Evolutionary conservation across 2,888 invertebrate genomes (phyloP).

Genomic region (Thymelicus acteon): DNA sequence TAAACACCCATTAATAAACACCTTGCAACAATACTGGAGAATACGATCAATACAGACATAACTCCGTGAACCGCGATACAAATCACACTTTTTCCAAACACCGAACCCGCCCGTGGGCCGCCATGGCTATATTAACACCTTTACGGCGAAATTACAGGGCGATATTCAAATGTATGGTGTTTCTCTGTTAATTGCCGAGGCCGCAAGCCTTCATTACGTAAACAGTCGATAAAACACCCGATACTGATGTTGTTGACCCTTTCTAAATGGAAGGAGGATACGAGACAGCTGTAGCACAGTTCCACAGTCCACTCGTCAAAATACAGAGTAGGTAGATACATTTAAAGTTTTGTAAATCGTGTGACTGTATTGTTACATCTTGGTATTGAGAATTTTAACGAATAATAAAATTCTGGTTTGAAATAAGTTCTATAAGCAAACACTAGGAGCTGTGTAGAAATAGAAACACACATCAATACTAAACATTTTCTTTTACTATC

Average conservation of each 20-base stretch:
- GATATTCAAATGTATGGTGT: slow-evolving; percentile 50
- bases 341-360: not conserved
- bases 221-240: slow-evolving; percentile 32
- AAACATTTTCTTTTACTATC: no score
- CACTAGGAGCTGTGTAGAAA: no score
- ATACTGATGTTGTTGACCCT: slow-evolving; percentile 9
- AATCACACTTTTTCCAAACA: slow-evolving; percentile 37
- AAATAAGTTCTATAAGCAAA: no score
- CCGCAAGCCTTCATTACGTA: slow-evolving; percentile 38
- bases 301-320: not conserved
- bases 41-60: slow-evolving; percentile 24
- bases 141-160: slow-evolving; percentile 50
- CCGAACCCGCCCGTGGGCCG: slow-evolving; percentile 33
- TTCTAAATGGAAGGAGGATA: not conserved
- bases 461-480: no score
- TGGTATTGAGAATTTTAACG: no score
- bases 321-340: not conserved
- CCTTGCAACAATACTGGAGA: slow-evolving; percentile 15
- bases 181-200: slow-evolving; percentile 46
- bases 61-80: slow-evolving; percentile 24
- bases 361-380: not conserved
- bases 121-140: slow-evolving; percentile 49
- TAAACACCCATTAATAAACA: not conserved
- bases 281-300: slow-evolving; percentile 2
- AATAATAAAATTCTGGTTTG: no score